These are phyloP conservation scores for Plecotus auritus DNA, from an alignment of 2,113 vertebrate species.

Conservation along the genomic window DNA sequence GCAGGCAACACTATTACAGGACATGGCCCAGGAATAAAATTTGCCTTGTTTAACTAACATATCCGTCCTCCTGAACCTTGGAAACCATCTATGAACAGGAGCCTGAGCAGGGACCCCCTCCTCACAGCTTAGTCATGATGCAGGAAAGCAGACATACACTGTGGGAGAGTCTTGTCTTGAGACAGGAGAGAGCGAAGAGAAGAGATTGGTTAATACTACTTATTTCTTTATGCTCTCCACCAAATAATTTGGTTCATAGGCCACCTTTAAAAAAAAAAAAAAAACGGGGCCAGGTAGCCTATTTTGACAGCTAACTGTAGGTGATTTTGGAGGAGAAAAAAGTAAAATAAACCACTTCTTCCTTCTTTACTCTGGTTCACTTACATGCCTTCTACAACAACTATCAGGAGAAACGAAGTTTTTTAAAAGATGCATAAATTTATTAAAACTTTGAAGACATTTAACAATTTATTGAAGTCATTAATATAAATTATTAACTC, in stretches of 20 bases:
- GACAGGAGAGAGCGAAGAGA: background rate
- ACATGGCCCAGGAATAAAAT: background rate
- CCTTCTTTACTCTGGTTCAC: background rate
- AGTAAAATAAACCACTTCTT: background rate
- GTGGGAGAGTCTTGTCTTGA: background rate
- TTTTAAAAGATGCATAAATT: background rate
- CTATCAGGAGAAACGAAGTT: background rate
- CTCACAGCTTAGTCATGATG: background rate
- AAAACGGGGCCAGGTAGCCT: background rate
- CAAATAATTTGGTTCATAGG: background rate
- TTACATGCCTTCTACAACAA: background rate
- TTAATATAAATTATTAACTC: too few species aligned
- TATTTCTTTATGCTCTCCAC: background rate
- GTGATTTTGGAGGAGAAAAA: background rate
- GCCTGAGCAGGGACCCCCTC: background rate
- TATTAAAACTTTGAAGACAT: too few species aligned
- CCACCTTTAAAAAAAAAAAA: background rate
- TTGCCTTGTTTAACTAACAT: background rate
- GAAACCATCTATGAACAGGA: background rate
- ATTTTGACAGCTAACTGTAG: background rate
- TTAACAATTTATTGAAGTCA: too few species aligned
- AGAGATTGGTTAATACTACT: background rate
- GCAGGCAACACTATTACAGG: background rate
- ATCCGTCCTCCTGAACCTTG: background rate
- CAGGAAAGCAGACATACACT: background rate